Evolutionary conservation across 1,140 invertebrate species (phyloP), one percentile per base, ranked within the genome.

Genomic region (Drosophila parabipectinata): DNA sequence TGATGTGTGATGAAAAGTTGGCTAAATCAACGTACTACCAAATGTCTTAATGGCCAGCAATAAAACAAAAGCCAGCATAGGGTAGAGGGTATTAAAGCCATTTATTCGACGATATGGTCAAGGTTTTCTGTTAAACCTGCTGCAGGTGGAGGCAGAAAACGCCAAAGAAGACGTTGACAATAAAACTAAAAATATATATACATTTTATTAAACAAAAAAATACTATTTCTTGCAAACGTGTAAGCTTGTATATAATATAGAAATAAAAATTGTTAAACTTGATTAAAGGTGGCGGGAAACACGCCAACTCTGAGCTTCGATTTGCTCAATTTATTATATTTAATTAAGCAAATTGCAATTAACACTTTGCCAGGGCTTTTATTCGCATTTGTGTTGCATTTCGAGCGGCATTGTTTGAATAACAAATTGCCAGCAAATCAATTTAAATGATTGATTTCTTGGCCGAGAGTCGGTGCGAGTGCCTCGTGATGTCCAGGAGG

Each of bases 361-460:
- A 87, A 66, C 82, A 82, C 82, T 76, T 88, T 77, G 78, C 52
- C 72, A 55, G 26, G 5, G 26, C 26, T 45, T 74, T 53, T 48
- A 48, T 8, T 59, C 39, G 5, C 14, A 48, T 73, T 71, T 64
- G 10, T 73, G 61, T 68, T 85, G 82, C 82, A 85, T 77, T 76
- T 69, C 78, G 64, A 64, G 61, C 64, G 71, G 69, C 24, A 48
- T 64, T 83, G 67, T 84, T 84, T 84, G 82, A 82, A 88, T 87
- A 88, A 82, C 71, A 87, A 87, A 88, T 88, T 87, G 76, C 69
- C 75, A 78, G 79, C 83, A 76, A 87, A 87, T 87, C 83, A 87
- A 82, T 69, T 85, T 85, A 79, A 85, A 78, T 87, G 82, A 87
- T 87, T 87, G 82, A 87, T 87, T 87, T 87, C 74, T 85, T 87